Percentiles rank a stretch among this genome's conserved stretches.
phyloP scores from a whole-genome alignment of 2,113 vertebrate species.

The Hucho hucho region DNA sequence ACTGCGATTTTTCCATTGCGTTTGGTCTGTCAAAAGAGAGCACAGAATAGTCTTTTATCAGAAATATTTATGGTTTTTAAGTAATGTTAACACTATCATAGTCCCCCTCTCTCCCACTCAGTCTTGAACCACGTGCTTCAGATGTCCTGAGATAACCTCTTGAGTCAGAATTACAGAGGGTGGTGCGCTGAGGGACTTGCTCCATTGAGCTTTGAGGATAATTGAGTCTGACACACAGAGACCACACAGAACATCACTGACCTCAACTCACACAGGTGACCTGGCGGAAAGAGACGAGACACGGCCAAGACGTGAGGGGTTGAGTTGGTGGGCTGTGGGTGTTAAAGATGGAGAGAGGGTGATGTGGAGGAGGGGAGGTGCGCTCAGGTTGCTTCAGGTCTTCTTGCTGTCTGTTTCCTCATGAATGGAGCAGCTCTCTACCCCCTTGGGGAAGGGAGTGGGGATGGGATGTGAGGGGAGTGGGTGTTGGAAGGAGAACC shows the following conservation, averaged over 20 bases:
- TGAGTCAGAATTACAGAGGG: not conserved
- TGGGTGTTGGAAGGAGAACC: conserved; percentile 29
- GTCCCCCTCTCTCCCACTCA: not conserved
- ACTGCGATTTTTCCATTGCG: too few relatives aligned
- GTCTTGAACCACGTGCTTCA: not conserved
- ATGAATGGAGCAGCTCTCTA: conserved; percentile 49
- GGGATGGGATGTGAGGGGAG: not conserved
- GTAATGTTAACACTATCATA: not conserved
- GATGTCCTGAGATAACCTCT: not conserved
- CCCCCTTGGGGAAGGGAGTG: not conserved
- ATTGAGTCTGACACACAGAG: not conserved
- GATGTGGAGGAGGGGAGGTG: not conserved
- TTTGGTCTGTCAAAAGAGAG: too few relatives aligned
- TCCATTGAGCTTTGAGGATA: not conserved
- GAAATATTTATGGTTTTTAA: not conserved
- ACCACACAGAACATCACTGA: conserved; percentile 9
- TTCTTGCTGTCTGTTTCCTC: conserved; percentile 32
- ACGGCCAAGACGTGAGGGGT: conserved; percentile 31
- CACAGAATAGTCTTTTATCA: not conserved
- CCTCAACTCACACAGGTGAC: conserved; percentile 29
- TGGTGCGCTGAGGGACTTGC: not conserved
- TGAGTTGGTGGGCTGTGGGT: conserved; percentile 11
- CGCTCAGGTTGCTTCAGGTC: conserved; percentile 52
- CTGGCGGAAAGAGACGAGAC: conserved; percentile 43
- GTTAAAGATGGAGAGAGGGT: not conserved